Evolutionary conservation across 2,888 invertebrate species (phyloP).

Genomic region (Zaprionus obscuricornis): DNA sequence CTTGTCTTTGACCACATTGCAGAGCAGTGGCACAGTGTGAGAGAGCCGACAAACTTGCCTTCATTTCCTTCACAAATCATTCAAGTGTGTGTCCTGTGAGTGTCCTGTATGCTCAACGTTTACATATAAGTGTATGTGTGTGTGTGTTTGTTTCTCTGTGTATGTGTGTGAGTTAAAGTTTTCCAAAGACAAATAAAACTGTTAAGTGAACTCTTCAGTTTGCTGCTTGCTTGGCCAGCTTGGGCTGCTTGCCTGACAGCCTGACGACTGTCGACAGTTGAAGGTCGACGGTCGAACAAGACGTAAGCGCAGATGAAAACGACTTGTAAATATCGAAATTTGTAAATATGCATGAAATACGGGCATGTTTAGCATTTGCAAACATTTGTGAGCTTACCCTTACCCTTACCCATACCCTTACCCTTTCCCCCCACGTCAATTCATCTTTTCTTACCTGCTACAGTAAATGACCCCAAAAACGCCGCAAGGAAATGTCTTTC

Average conservation of each 20-base stretch:
- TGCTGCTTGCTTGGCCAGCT: conserved; percentile 45
- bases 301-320: no score
- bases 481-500: conserved; percentile 1
- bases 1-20: conserved; percentile 70
- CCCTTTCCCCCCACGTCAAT: no score
- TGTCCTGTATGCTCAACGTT: conserved; percentile 23
- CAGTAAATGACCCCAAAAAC: neutral
- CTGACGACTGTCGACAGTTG: conserved; percentile 1
- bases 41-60: conserved; percentile 28
- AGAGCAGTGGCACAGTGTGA: neutral
- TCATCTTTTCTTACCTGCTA: no score
- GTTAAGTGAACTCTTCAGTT: conserved; percentile 76
- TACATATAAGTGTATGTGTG: conserved; percentile 8
- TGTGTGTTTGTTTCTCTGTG: conserved; percentile 13
- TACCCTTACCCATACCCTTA: neutral
- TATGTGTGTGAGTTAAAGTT: conserved; percentile 55
- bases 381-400: conserved; percentile 52
- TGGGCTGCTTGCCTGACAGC: conserved; percentile 22
- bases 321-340: conserved; percentile 74
- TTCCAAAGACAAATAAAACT: conserved; percentile 77
- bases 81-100: conserved; percentile 50
- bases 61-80: conserved; percentile 48
- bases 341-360: conserved; percentile 77
- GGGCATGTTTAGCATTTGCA: conserved; percentile 76
- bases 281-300: no score